Conservation (phyloP, 1,140 invertebrate genomes). For the Drosophila arizonae region DNA sequence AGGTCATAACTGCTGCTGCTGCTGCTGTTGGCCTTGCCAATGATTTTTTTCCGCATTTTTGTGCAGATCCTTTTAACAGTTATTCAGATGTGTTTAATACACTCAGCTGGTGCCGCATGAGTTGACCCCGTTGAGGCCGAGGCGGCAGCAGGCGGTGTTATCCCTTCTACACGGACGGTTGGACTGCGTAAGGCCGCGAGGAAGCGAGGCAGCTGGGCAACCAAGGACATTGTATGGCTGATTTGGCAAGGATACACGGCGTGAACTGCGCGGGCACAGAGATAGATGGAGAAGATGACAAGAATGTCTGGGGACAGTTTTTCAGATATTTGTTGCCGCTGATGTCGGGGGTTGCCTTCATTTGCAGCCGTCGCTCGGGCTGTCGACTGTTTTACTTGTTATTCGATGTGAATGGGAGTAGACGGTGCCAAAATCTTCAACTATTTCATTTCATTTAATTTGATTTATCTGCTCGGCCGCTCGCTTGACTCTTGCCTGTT, state of each 20-base stretch:
- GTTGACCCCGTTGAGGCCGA: slow-evolving; percentile 16
- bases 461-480: slow-evolving; percentile 66
- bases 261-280: slow-evolving; percentile 45
- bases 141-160: slow-evolving; percentile 6
- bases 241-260: slow-evolving; percentile 47
- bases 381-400: slow-evolving; percentile 47
- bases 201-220: not conserved
- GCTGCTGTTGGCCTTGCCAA: not conserved
- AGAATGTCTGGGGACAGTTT: slow-evolving; percentile 56
- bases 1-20: slow-evolving; percentile 8
- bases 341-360: slow-evolving; percentile 41
- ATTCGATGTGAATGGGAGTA: slow-evolving; percentile 47
- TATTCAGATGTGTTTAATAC: slow-evolving; percentile 40
- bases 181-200: slow-evolving; percentile 17
- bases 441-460: slow-evolving; percentile 80
- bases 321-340: slow-evolving; percentile 19
- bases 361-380: slow-evolving; percentile 33
- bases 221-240: slow-evolving; percentile 36
- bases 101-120: slow-evolving; percentile 27
- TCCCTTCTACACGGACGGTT: slow-evolving; percentile 9
- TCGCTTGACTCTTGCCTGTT: slow-evolving; percentile 47
- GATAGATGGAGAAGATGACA: slow-evolving; percentile 52
- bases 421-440: slow-evolving; percentile 55
- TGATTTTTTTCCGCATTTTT: slow-evolving; percentile 2
- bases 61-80: slow-evolving; percentile 19